Conservation (phyloP, 2,888 invertebrate species). For the Falcaria lacertinaria region DNA sequence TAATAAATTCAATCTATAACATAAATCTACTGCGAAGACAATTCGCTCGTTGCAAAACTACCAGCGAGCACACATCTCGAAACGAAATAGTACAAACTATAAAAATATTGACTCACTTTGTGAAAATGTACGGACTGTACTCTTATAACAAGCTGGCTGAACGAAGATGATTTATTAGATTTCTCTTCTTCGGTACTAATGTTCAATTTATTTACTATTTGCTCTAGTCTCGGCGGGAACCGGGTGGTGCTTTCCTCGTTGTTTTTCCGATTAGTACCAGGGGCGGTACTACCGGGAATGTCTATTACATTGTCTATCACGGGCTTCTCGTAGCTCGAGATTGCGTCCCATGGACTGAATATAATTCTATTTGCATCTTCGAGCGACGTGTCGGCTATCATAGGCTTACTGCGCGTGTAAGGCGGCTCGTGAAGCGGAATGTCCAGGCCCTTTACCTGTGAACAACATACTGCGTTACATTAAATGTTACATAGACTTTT, state of each 20-base stretch:
- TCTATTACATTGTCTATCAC: slow-evolving; percentile 70
- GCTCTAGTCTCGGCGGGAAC: slow-evolving; percentile 46
- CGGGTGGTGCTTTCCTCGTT: slow-evolving; percentile 45
- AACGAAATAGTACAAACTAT: slow-evolving; percentile 8
- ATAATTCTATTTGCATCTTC: slow-evolving; percentile 77
- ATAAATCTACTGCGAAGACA: neutral
- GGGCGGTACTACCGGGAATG: slow-evolving; percentile 63
- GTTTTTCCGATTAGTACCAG: slow-evolving; percentile 53
- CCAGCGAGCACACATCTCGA: neutral
- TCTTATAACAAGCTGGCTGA: slow-evolving; percentile 73
- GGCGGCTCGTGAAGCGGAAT: slow-evolving; percentile 58
- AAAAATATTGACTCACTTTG: slow-evolving; percentile 51
- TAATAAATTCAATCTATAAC: no score
- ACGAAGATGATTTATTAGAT: slow-evolving; percentile 72
- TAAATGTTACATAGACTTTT: no score
- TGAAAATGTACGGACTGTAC: slow-evolving; percentile 72
- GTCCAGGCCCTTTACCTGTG: slow-evolving; percentile 68
- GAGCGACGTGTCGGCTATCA: slow-evolving; percentile 66
- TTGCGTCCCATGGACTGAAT: slow-evolving; percentile 76
- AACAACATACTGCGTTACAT: neutral
- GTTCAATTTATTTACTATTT: slow-evolving; percentile 69
- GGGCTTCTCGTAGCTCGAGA: slow-evolving; percentile 66
- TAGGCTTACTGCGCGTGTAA: slow-evolving; percentile 53
- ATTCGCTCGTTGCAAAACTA: neutral
- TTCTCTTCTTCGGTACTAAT: slow-evolving; percentile 69